Evolutionary conservation across 2,113 vertebrate species (phyloP), one percentile per base, ranked within the genome.

Genomic region (Oncorhynchus nerka): DNA sequence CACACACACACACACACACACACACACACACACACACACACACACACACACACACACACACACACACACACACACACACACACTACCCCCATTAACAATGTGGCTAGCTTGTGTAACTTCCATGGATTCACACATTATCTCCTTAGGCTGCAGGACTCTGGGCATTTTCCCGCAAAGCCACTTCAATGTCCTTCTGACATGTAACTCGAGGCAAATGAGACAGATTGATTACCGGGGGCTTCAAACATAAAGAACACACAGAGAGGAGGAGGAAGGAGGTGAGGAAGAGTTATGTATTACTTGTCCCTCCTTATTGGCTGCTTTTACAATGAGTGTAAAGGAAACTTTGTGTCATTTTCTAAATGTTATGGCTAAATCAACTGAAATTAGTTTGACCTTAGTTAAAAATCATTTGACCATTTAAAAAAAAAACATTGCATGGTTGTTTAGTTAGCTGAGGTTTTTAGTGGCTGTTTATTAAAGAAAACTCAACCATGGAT

Each of bases 191-290:
- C 73, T 45, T 78, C 68, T 82, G 85, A 81, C 77, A 75, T 70
- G 81, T 75, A 86, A 86, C 73, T 71, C 39, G 65, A 85, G 84
- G 83, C 82, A 88, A 89, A 85, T 39, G 71, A 82, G 70, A 83
- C 81, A 82, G 83, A 81, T 75, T 75, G 74, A 83, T 89, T 77
- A 78, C 80, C 76, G 72, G 22, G 75, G 74, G 79, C 81, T 80
- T 75, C 55, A 74, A 73, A 72, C 26, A 68, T 66, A 55, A 59
- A 61, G 68, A 81, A 34, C 20, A 30, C 39, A 32, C 71, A 71
- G 51, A 64, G 72, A 57, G 75, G 34, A 34, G 34, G 34, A 34
- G 34, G 12, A 70, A 75, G 9, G 28, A 34, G 71, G 48, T 49
- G 26, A 45, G 39, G 39, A 11, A 45, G 39, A 7, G 61, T 24